Evolutionary conservation across 2,797 vertebrate species (phyloP), one percentile per base, ranked within the genome.

Genomic region (Sternotherus odoratus): DNA sequence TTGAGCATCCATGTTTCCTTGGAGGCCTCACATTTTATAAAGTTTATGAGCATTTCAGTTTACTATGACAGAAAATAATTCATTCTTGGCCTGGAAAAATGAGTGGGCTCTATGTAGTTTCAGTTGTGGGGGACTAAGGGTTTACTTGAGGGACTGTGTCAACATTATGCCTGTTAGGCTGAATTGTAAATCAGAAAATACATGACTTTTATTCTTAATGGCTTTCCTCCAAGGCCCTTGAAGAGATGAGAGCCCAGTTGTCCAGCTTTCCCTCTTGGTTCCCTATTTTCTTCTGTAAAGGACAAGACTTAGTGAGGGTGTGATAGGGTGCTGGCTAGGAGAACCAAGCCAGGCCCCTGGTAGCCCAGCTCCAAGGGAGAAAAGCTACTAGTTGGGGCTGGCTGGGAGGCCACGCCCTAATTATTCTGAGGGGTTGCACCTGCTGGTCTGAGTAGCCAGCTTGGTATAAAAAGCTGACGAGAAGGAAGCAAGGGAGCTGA

Each of bases 171-270:
- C 90, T 94, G 54, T 89, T 54, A 89, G 92, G 87, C 93, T 95
- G 92, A 90, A 92, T 93, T 95, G 95, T 91, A 83, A 89, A 49
- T 75, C 87, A 81, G 80, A 54, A 85, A 87, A 77, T 92, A 79
- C 56, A 53, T 26, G 69, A 28, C 69, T 49, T 26, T 79, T 60
- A 91, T 0, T 1, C n/a, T n/a, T n/a, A n/a, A n/a, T n/a, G n/a
- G n/a, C 84, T 82, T 91, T 53, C 81, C 83, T 91, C 36, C 63
- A 84, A 84, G 95, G 46, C 7, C 69, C 72, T 4, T 46, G 72
- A 43, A 89, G 94, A 78, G 57, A 83, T 26, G 60, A 84, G 81
- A 92, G 84, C 77, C 77, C 23, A 26, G 2, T 24, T 3, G 69
- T 85, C 94, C 89, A 89, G 53, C 69, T 95, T 82, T 13, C 54